phyloP scores from a whole-genome alignment of 2,113 vertebrate species.

The Nothocercus julius region DNA sequence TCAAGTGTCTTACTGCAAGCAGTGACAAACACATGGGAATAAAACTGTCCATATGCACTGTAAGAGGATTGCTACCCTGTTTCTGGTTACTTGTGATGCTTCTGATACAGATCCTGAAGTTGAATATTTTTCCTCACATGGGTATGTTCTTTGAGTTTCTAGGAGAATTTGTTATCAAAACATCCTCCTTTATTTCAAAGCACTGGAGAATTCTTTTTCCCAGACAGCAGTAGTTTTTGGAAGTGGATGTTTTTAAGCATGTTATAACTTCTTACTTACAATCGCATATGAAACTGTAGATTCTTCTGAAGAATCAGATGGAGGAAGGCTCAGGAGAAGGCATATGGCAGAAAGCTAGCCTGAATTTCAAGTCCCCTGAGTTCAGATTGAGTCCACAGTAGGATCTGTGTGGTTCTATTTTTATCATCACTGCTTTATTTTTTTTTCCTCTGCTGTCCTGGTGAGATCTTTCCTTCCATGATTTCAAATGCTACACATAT shows the following conservation, averaged over 20 bases:
- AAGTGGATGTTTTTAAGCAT: not conserved
- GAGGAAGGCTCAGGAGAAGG: not conserved
- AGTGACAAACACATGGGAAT: not conserved
- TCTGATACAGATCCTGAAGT: not conserved
- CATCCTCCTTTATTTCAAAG: not conserved
- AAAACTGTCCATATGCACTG: not conserved
- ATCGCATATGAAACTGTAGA: not conserved
- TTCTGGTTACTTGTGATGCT: not conserved
- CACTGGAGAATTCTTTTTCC: not conserved
- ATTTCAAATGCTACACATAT: not conserved
- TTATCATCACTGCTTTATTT: not conserved
- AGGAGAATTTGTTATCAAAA: not conserved
- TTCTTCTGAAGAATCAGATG: not conserved
- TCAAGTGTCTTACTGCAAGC: not conserved
- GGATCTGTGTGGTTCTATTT: constrained; percentile 27
- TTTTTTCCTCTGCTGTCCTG: not conserved
- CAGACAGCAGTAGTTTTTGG: not conserved
- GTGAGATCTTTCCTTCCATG: not conserved
- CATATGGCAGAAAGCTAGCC: not conserved
- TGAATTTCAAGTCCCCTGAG: not conserved
- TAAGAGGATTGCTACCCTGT: not conserved
- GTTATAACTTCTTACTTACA: not conserved
- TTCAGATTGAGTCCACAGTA: not conserved
- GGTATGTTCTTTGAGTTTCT: not conserved
- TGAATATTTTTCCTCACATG: not conserved